Base-by-base conservation (phyloP, 2,113 vertebrate species). In the Tapirus terrestris region DNA sequence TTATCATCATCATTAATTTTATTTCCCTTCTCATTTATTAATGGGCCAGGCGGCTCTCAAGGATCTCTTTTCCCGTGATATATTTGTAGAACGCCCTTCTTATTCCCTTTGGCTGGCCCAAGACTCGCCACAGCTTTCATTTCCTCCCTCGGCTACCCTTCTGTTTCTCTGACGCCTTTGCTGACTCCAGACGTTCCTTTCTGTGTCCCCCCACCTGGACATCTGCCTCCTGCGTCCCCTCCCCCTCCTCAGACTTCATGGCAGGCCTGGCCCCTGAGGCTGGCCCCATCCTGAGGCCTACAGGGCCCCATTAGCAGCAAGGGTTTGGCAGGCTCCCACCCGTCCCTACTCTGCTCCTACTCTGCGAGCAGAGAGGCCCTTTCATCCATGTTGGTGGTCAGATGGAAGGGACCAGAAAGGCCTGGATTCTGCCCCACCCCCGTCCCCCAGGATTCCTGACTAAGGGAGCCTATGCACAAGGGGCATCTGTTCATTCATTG, bases 1-100 rank as follows among this genome's bases (percentile, higher is more conserved):
- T 97, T 97, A 98, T 98, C 97, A 97, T 97, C 97, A 88, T 92
- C 97, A 96, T 98, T 98, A 98, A 97, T 98, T 98, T 97, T 97
- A 98, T 98, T 97, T 97, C 97, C 94, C 89, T 97, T 97, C 97
- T 98, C 98, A 97, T 95, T 97, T 98, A 96, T 97, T 97, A 97
- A 97, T 94, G 96, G 97, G 70, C 96, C 86, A 77, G 97, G 89
- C 51, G 3, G 97, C 94, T 94, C 89, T 97, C 96, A 95, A 96
- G 97, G 93, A 96, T 95, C 94, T 91, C 82, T 94, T 89, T 76
- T 73, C 65, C 86, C 97, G 95, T 97, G 96, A 97, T 97, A 72
- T 88, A 96, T 98, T 82, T 97, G 93, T 95, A 77, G 97, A 96
- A 96, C 3, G 60, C 83, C 96, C 97, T 96, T 95, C 96, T 61